Percentiles rank a stretch among this genome's conserved stretches.
phyloP scores from a whole-genome alignment of 2,113 vertebrate genomes.

The Dasyurus viverrinus region DNA sequence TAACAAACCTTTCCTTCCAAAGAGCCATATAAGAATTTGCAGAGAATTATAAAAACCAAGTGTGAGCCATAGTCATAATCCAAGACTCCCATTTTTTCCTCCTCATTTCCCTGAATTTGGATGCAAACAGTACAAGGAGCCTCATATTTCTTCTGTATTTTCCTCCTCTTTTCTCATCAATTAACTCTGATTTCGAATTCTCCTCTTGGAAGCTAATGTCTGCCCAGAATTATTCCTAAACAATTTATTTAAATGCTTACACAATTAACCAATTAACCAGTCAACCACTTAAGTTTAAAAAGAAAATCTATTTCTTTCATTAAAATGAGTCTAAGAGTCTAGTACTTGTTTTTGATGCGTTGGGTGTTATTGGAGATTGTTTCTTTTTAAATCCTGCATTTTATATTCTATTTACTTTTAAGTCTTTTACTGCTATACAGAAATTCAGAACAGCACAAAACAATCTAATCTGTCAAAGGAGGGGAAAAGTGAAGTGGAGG shows the following conservation, averaged over 20 bases:
- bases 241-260: background rate
- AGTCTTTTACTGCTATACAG: background rate
- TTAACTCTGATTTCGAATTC: conserved; percentile 5
- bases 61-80: background rate
- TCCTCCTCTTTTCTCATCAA: background rate
- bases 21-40: conserved; percentile 4
- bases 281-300: background rate
- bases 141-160: background rate
- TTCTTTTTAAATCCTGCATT: background rate
- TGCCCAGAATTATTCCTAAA: background rate
- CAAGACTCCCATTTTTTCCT: background rate
- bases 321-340: background rate
- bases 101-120: background rate
- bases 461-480: background rate
- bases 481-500: background rate
- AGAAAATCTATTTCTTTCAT: background rate
- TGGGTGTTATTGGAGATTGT: background rate
- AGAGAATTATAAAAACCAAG: conserved; percentile 10
- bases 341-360: background rate
- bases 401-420: background rate
- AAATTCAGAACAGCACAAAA: background rate
- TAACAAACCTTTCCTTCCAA: background rate
- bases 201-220: conserved; percentile 28
- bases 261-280: background rate
- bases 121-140: background rate